phyloP scores from a whole-genome alignment of 2,888 invertebrate genomes.

The Synanthedon formicaeformis region DNA sequence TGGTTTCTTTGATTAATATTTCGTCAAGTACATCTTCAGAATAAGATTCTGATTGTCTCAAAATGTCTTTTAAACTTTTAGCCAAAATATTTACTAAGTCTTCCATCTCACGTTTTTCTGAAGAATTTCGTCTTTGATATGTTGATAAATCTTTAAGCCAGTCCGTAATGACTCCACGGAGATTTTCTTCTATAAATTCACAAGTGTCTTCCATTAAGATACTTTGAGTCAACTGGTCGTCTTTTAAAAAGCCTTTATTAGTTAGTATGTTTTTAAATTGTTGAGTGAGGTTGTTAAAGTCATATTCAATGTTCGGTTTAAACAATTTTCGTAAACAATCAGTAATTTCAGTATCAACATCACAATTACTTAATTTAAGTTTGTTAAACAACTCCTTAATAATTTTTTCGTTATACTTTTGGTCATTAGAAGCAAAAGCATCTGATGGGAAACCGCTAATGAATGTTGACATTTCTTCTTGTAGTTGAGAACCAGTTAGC shows the following conservation, averaged over 20 bases:
- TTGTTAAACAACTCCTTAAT: conserved; percentile 10
- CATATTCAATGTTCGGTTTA: not conserved
- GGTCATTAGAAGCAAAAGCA: not conserved
- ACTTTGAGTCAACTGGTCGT: not conserved
- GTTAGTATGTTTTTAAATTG: not conserved
- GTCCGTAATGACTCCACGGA: conserved; percentile 12
- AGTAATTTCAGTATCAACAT: conserved; percentile 8
- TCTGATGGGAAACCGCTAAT: conserved; percentile 9
- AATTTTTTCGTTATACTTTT: conserved; percentile 1
- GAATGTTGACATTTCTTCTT: conserved; percentile 10
- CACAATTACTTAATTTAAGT: conserved; percentile 7
- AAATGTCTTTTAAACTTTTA: conserved; percentile 8
- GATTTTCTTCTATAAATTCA: conserved; percentile 16
- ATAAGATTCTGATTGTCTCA: not conserved
- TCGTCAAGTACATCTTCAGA: conserved; percentile 7
- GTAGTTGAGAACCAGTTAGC: not conserved
- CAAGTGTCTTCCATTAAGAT: conserved; percentile 9
- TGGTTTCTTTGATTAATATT: conserved; percentile 12
- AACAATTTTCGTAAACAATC: not conserved
- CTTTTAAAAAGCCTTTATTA: not conserved
- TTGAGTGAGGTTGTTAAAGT: not conserved
- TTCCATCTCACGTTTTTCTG: conserved; percentile 12
- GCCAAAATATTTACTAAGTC: conserved; percentile 10
- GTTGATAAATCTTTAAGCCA: conserved; percentile 16
- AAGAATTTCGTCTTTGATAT: conserved; percentile 8